Percentiles rank a stretch among this genome's conserved stretches.
Evolutionary conservation across 2,113 vertebrate genomes (phyloP).

Genomic region (Engraulis encrasicolus): DNA sequence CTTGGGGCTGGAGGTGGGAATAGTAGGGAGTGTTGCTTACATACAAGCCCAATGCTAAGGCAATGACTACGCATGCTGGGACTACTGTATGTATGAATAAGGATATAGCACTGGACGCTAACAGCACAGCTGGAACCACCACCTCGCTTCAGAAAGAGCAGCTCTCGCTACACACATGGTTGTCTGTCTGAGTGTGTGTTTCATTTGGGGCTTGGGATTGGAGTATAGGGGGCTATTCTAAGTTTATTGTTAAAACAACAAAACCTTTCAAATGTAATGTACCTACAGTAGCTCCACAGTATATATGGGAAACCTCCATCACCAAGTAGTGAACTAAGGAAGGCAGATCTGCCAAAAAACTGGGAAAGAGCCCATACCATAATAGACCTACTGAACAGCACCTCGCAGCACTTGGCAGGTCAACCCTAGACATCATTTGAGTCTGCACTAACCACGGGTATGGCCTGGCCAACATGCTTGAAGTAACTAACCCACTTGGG

Average conservation of each 20-base stretch:
- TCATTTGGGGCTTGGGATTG: not conserved
- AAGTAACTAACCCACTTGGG: too few relatives aligned
- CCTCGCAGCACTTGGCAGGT: constrained; percentile 17
- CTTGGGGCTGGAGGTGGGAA: too few relatives aligned
- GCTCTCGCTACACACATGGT: not conserved
- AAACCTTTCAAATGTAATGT: too few relatives aligned
- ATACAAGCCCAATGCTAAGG: constrained; percentile 60
- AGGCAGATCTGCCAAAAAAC: too few relatives aligned
- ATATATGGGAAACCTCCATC: too few relatives aligned
- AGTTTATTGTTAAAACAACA: too few relatives aligned
- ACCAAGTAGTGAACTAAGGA: too few relatives aligned
- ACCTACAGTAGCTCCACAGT: too few relatives aligned
- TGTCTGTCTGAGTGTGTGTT: not conserved
- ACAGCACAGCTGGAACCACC: constrained; percentile 26
- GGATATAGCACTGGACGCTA: constrained; percentile 48
- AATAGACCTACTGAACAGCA: constrained; percentile 2
- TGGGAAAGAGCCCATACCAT: not conserved
- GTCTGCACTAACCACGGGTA: not conserved
- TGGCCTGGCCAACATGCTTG: not conserved
- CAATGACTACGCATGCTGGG: constrained; percentile 67
- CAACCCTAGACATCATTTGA: not conserved
- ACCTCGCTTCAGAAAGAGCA: constrained; percentile 1
- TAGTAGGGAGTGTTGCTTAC: constrained; percentile 48
- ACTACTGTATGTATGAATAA: too few relatives aligned
- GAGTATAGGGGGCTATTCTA: not conserved